Conservation (phyloP, 2,888 invertebrate species). For the Papilio protenor region DNA sequence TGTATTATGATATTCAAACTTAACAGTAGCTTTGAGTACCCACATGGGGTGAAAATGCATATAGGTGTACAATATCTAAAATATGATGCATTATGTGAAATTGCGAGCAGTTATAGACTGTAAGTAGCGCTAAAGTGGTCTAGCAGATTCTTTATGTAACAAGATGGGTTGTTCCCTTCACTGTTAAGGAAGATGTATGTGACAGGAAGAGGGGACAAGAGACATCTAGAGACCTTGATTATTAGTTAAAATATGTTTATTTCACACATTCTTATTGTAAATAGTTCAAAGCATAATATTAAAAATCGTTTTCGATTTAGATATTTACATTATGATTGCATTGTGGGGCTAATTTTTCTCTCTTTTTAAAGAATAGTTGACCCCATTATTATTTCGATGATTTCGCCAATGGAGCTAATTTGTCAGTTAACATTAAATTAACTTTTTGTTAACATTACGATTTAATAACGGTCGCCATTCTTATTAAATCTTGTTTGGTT, state of each 20-base stretch:
- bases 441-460: too few relatives aligned
- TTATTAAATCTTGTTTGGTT: too few relatives aligned
- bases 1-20: neutral
- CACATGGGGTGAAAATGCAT: too few relatives aligned
- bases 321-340: too few relatives aligned
- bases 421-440: too few relatives aligned
- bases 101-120: neutral
- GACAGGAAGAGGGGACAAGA: constrained; percentile 3
- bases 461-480: too few relatives aligned
- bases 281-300: neutral
- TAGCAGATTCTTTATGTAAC: neutral
- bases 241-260: neutral
- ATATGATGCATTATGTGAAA: too few relatives aligned
- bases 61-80: neutral
- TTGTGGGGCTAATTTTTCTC: too few relatives aligned
- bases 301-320: too few relatives aligned
- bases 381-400: too few relatives aligned
- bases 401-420: too few relatives aligned
- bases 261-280: neutral
- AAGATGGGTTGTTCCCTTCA: neutral
- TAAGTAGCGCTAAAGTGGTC: neutral
- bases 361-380: too few relatives aligned
- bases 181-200: neutral
- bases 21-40: neutral
- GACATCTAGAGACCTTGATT: neutral